Conservation (phyloP, 2,113 vertebrate species). For the Dolichotis patagonum region DNA sequence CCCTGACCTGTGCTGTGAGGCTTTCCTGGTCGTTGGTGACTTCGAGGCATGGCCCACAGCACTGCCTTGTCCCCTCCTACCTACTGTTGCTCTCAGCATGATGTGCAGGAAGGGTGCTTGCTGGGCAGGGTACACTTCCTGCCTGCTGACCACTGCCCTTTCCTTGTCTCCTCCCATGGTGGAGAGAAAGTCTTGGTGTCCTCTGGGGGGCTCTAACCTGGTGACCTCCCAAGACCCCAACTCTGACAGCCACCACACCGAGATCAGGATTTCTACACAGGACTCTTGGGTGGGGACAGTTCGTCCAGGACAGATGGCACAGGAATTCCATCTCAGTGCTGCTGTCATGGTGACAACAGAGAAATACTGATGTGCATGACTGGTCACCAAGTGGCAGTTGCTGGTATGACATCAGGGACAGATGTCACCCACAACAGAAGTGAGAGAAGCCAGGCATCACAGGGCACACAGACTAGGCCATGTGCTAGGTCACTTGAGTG, state of each 20-base stretch:
- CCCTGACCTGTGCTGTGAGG: background rate
- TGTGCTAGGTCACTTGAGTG: background rate
- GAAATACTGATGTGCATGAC: background rate
- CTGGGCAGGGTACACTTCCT: background rate
- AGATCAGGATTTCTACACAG: background rate
- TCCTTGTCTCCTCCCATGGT: background rate
- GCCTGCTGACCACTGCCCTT: background rate
- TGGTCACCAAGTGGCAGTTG: background rate
- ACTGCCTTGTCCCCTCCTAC: background rate
- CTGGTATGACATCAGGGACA: background rate
- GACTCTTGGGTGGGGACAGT: background rate
- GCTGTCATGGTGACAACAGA: background rate
- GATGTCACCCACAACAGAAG: background rate
- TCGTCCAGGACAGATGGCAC: background rate
- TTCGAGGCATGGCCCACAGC: background rate
- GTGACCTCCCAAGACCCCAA: background rate
- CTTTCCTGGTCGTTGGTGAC: background rate
- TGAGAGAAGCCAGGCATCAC: background rate
- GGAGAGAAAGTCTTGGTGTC: background rate
- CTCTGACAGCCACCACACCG: background rate
- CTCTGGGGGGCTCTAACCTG: background rate
- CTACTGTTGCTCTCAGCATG: background rate
- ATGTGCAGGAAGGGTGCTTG: background rate
- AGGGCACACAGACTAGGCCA: too few species aligned
- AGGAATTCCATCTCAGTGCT: background rate